Base-by-base conservation (phyloP, 2,113 vertebrate species). In the Paratilapia polleni region DNA sequence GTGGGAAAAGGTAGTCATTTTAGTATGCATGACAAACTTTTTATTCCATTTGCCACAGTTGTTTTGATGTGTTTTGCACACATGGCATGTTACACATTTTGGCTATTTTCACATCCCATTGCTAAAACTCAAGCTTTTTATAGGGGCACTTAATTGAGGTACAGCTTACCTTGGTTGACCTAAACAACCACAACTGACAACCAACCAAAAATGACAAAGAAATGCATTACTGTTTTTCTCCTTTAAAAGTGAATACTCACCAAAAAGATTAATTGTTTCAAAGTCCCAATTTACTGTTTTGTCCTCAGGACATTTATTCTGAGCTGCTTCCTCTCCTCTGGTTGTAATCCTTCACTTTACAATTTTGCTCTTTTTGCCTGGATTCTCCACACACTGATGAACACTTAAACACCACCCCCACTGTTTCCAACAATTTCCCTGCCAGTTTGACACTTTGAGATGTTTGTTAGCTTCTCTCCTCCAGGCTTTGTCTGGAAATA, bases 401-500 rank as follows among this genome's bases (percentile, higher is more conserved):
- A 63, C 26, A 59, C 20, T 59, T 10, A 61, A 56, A 81, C 80
- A 78, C 8, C 75, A 17, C 60, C 68, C 59, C 61, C 58, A 63
- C 59, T 85, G 66, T 74, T 75, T 75, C 59, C 26, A 58, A 38
- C 54, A 26, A 54, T 5, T 11, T 57, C 78, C 54, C 31, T 64
- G 63, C 78, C 54, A 61, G 62, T 77, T 73, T 86, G 77, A 86
- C 63, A 60, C 76, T 38, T 11, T 31, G 61, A 52, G 20, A 79
- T 87, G 28, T 80, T 62, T 63, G 62, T 74, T 86, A 14, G 22
- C 19, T 4, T 66, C 6, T 10, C 63, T 80, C 77, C 85, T 83
- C n/a, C 63, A 81, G 83, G 80, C 56, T 80, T 81, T 77, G 54
- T 68, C 31, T 78, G 19, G 17, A 90, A 61, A 83, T 34, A 58